A percentile compares a stretch with the other conserved stretches of the same genome.
Evolutionary conservation across 2,888 invertebrate species (phyloP).

Genomic region (Tachina fera): DNA sequence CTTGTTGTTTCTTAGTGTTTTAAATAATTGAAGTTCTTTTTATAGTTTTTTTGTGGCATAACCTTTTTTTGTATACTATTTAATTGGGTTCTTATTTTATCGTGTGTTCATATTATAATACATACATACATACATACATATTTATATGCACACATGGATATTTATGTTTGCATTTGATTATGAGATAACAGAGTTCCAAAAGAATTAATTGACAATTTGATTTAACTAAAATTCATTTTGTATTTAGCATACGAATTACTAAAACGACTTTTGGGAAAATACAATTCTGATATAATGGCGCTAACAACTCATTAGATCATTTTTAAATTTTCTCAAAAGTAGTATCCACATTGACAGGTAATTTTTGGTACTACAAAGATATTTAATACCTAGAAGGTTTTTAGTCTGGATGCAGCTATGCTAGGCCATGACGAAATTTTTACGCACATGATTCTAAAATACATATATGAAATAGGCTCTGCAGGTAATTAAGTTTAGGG

Average conservation of each 20-base stretch:
- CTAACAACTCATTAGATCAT: too few species aligned
- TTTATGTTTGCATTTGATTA: background rate
- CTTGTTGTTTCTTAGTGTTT: constrained; percentile 15
- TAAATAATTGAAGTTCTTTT: constrained; percentile 40
- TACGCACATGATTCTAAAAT: too few species aligned
- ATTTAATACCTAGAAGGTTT: too few species aligned
- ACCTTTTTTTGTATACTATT: constrained; percentile 57
- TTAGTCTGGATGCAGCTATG: too few species aligned
- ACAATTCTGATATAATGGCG: too few species aligned
- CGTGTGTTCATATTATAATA: background rate
- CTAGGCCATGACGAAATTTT: too few species aligned
- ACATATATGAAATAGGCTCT: too few species aligned
- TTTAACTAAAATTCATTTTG: background rate
- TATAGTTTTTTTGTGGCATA: constrained; percentile 41
- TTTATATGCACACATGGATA: background rate
- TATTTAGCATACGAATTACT: background rate
- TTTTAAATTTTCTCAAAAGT: too few species aligned
- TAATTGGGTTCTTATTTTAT: constrained; percentile 36
- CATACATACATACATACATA: background rate
- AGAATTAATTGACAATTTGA: background rate
- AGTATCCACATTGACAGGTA: too few species aligned
- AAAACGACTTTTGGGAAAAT: background rate
- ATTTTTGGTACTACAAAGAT: too few species aligned
- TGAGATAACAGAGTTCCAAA: constrained; percentile 10
- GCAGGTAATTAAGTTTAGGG: too few species aligned